Conservation (phyloP, 2,888 invertebrate species). For the Toxonevra muliebris region DNA sequence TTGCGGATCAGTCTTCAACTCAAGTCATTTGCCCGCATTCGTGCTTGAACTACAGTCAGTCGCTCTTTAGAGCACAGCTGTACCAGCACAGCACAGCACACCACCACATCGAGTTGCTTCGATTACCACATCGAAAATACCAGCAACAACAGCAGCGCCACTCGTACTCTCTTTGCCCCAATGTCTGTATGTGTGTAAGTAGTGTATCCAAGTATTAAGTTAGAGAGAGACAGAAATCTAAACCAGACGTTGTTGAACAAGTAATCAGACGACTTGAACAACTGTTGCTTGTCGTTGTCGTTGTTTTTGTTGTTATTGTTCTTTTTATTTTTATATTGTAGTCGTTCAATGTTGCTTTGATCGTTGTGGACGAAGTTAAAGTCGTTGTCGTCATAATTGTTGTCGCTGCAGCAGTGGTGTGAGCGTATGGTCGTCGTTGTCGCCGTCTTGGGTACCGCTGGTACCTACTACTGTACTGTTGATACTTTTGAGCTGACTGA, state of each 20-base stretch:
- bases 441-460: conserved; percentile 36
- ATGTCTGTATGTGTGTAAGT: not conserved
- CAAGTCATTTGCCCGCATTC: conserved; percentile 6
- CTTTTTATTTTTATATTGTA: conserved; percentile 29
- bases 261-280: conserved; percentile 41
- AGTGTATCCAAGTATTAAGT: not conserved
- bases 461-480: not conserved
- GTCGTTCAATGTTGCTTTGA: conserved; percentile 8
- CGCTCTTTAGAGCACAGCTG: conserved; percentile 18
- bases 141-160: not conserved
- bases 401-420: not conserved
- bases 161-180: not conserved
- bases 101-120: conserved; percentile 16
- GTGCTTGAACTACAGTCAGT: conserved; percentile 1
- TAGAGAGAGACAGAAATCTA: conserved; percentile 17
- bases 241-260: conserved; percentile 37
- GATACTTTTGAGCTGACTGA: not conserved
- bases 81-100: conserved; percentile 5
- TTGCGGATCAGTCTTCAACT: conserved; percentile 20
- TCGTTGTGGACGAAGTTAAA: conserved; percentile 14
- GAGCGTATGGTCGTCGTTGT: not conserved
- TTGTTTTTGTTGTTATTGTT: conserved; percentile 8
- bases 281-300: conserved; percentile 8
- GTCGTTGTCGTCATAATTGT: conserved; percentile 22
- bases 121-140: conserved; percentile 37